phyloP scores from a whole-genome alignment of 2,888 invertebrate genomes.

The Synergus japonicus region DNA sequence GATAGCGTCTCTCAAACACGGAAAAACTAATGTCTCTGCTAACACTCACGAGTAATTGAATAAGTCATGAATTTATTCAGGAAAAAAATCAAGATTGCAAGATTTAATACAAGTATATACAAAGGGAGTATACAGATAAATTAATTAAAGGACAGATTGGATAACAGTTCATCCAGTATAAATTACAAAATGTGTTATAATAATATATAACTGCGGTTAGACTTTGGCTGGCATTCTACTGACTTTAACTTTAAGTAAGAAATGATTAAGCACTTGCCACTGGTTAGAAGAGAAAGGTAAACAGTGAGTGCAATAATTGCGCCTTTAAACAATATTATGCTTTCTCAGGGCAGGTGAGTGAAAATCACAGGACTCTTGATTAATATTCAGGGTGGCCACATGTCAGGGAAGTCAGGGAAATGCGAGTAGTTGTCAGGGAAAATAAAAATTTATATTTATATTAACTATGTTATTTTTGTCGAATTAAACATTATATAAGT shows the following conservation, averaged over 20 bases:
- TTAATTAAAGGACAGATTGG: not conserved
- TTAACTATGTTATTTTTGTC: too few relatives aligned
- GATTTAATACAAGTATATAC: not conserved
- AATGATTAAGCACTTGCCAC: not conserved
- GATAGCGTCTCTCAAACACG: constrained; percentile 23
- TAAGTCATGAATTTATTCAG: not conserved
- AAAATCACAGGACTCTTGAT: not conserved
- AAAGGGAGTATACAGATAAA: not conserved
- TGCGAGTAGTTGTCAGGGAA: too few relatives aligned
- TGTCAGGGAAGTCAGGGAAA: too few relatives aligned
- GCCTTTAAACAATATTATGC: not conserved
- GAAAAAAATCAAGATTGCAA: not conserved
- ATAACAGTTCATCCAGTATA: not conserved
- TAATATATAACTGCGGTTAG: not conserved
- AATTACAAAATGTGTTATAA: constrained; percentile 5
- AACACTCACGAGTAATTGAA: constrained; percentile 9
- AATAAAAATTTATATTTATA: too few relatives aligned
- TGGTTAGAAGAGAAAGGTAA: not conserved
- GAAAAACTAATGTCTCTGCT: constrained; percentile 29
- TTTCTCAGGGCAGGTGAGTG: not conserved
- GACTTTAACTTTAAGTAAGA: not conserved
- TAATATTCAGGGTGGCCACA: not conserved
- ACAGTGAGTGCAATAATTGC: not conserved
- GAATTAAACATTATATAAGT: too few relatives aligned
- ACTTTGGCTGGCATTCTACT: not conserved